A percentile compares a stretch with the other conserved stretches of the same genome.
phyloP scores from a whole-genome alignment of 2,113 vertebrate species.

The Eurystomus gularis region DNA sequence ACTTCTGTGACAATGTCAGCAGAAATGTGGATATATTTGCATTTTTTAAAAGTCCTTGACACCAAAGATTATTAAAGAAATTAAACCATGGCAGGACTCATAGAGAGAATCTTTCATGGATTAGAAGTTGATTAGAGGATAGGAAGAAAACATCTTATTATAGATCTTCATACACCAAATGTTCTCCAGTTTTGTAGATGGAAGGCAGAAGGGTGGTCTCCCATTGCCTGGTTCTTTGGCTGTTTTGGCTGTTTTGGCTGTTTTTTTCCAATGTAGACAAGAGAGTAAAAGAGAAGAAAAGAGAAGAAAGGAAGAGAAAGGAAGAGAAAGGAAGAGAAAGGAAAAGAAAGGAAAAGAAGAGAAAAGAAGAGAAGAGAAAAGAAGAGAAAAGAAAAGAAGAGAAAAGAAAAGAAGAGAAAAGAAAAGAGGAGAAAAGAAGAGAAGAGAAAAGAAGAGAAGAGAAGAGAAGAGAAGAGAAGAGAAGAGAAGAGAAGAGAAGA shows the following conservation, averaged over 20 bases:
- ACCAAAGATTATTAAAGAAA: neutral
- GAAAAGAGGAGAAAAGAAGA: rapidly evolving
- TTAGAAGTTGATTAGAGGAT: neutral
- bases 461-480: neutral
- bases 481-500: neutral
- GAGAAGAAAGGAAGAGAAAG: too few species aligned
- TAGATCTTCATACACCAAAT: neutral
- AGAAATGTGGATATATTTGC: neutral
- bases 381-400: neutral
- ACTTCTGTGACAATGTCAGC: neutral
- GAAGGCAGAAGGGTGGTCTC: neutral
- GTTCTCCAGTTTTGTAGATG: neutral
- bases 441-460: too few species aligned
- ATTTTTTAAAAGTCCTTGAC: neutral
- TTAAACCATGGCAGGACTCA: neutral
- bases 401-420: rapidly evolving
- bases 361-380: neutral
- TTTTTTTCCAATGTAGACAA: neutral
- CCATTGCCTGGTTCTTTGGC: rapidly evolving
- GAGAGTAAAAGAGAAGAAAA: too few species aligned
- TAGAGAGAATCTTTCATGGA: neutral
- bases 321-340: too few species aligned
- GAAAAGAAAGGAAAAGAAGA: too few species aligned
- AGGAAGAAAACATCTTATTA: neutral
- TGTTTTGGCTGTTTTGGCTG: too few species aligned